Base-by-base conservation (phyloP, 2,113 vertebrate species). In the Okapia johnstoni region DNA sequence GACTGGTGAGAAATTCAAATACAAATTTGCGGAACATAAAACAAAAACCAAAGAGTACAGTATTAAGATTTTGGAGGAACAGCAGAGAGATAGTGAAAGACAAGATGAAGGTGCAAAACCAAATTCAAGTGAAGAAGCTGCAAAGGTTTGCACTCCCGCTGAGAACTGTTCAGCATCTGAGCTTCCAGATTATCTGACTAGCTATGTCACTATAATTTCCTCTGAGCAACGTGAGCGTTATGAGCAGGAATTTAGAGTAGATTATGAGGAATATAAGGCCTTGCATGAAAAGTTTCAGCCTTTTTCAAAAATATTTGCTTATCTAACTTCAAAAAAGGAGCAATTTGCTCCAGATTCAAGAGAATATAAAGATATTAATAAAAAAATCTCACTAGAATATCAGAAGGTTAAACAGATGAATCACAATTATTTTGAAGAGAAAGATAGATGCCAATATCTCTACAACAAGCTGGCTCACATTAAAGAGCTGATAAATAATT, bases 401-500 rank as follows among this genome's bases (percentile, higher is more conserved):
- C 98, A 98, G 36, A 99, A 99, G 97, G 98, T 99, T 95, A 99
- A 98, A 98, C 90, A 98, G 96, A 98, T 98, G 83, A 99, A 98
- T 76, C 99, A 99, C 23, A 99, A 98, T 97, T 99, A 99, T 97
- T 95, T 97, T 12, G 98, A 98, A 95, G 99, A 99, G 98, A 99
- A 99, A 70, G 93, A 97, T 12, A 99, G 99, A 98, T 99, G 98
- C 54, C 96, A 99, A 92, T 99, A 99, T 97, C 99, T 99, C 97
- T 99, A 99, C 98, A 99, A 98, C 93, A 99, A 99, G 97, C 95
- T 99, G 97, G 97, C 98, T 96, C 99, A 99, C 98, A 99, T 99
- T 97, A 99, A 99, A 98, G 98, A 98, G 61, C 99, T 99, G 48
- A 99, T 99, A 97, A 95, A 94, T 80, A 99, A 99, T 96, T 99